phyloP scores from a whole-genome alignment of 2,113 vertebrate genomes.

The Brienomyrus brachyistius region DNA sequence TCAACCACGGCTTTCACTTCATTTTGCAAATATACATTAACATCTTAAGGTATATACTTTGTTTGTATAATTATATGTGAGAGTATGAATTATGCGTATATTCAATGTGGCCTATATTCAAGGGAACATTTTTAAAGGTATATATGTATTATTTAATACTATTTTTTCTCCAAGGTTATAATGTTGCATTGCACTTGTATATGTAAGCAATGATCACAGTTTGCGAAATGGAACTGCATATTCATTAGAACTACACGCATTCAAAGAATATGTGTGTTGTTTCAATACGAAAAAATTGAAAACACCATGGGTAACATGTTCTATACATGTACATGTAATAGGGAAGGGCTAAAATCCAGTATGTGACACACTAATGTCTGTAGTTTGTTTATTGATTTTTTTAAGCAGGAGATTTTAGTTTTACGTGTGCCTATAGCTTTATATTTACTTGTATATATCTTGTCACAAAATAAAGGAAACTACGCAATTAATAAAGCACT shows the following conservation, averaged over 20 bases:
- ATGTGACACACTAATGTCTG: not conserved
- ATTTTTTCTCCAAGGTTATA: not conserved
- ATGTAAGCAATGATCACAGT: not conserved
- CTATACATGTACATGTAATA: not conserved
- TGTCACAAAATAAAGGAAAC: conserved; percentile 52
- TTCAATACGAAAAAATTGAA: not conserved
- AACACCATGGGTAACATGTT: not conserved
- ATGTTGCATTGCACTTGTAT: not conserved
- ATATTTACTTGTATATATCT: conserved; percentile 49
- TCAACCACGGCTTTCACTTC: not conserved
- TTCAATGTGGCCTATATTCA: not conserved
- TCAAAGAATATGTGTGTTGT: not conserved
- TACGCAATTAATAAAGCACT: conserved; percentile 26
- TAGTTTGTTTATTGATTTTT: not conserved
- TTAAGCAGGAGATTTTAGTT: conserved; percentile 40
- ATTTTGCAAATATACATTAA: not conserved
- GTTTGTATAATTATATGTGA: not conserved
- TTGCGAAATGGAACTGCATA: not conserved
- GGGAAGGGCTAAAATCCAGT: conserved; percentile 17
- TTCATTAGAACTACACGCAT: not conserved
- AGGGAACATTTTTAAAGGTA: not conserved
- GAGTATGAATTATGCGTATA: not conserved
- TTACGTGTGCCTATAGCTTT: conserved; percentile 57
- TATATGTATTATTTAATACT: not conserved
- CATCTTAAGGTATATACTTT: not conserved